A percentile compares a stretch with the other conserved stretches of the same genome.
Conservation (phyloP, 2,797 vertebrate genomes). For the Periophthalmus magnuspinnatus region DNA sequence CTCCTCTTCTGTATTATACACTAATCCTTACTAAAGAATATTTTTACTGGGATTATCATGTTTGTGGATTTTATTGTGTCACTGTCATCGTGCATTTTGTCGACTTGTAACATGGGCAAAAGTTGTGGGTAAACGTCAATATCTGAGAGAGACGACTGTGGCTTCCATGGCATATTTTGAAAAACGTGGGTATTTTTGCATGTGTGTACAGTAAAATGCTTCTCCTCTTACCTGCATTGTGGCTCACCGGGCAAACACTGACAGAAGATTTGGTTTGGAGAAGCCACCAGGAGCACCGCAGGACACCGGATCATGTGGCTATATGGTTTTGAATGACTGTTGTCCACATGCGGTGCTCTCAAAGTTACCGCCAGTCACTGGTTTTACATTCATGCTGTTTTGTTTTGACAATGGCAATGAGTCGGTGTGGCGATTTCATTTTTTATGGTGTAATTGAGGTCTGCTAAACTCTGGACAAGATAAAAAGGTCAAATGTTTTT, state of each 20-base stretch:
- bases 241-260: conserved; percentile 46
- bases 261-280: conserved; percentile 39
- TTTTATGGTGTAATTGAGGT: conserved; percentile 17
- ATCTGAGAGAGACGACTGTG: conserved; percentile 43
- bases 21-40: conserved; percentile 59
- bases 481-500: background rate
- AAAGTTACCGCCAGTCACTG: conserved; percentile 26
- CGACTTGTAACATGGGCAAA: conserved; percentile 46
- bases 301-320: conserved; percentile 54
- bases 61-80: conserved; percentile 55
- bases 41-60: conserved; percentile 56
- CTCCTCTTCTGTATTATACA: conserved; percentile 58
- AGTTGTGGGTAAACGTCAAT: conserved; percentile 29
- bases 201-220: conserved; percentile 40
- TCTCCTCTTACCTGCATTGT: conserved; percentile 31
- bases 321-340: conserved; percentile 38
- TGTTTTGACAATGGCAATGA: conserved; percentile 51
- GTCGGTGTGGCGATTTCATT: conserved; percentile 38
- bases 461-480: background rate
- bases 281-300: conserved; percentile 37
- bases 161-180: conserved; percentile 32
- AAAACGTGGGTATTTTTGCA: conserved; percentile 43
- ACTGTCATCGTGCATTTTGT: conserved; percentile 55
- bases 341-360: conserved; percentile 33
- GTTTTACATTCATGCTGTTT: conserved; percentile 33